phyloP scores from a whole-genome alignment of 2,888 invertebrate genomes.

The Tipula helvola region DNA sequence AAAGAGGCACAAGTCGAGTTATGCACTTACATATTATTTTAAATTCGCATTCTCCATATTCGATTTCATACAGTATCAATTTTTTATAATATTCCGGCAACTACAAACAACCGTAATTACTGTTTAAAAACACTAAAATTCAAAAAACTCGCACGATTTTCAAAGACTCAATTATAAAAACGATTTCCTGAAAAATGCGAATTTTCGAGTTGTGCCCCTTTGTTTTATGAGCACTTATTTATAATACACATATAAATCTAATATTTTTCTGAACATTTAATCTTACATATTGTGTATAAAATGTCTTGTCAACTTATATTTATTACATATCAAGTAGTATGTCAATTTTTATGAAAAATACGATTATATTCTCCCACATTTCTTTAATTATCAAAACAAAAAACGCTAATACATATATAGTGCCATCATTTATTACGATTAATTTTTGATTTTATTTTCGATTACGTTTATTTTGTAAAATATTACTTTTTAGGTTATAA shows the following conservation, averaged over 20 bases:
- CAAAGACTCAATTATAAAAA: too few species aligned
- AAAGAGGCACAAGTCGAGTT: too few species aligned
- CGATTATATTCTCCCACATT: conserved; percentile 8
- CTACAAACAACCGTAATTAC: too few species aligned
- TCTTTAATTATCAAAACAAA: conserved; percentile 13
- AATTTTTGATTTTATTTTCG: background rate
- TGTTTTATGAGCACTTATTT: background rate
- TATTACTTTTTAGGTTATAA: background rate
- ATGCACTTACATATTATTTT: too few species aligned
- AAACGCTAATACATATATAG: conserved; percentile 15
- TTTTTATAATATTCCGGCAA: too few species aligned
- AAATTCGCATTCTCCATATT: too few species aligned
- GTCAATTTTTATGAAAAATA: conserved; percentile 17
- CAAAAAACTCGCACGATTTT: too few species aligned
- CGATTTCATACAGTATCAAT: too few species aligned
- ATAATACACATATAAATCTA: background rate
- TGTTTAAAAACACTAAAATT: too few species aligned
- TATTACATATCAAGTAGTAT: conserved; percentile 19
- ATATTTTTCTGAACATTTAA: background rate
- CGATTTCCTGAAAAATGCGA: too few species aligned
- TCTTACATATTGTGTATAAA: background rate
- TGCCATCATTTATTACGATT: conserved; percentile 15
- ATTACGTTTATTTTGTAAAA: background rate
- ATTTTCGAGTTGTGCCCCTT: too few species aligned
- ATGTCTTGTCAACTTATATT: conserved; percentile 12